Evolutionary conservation across 2,797 vertebrate species (phyloP).

Genomic region (Tenualosa thibaudeaui): DNA sequence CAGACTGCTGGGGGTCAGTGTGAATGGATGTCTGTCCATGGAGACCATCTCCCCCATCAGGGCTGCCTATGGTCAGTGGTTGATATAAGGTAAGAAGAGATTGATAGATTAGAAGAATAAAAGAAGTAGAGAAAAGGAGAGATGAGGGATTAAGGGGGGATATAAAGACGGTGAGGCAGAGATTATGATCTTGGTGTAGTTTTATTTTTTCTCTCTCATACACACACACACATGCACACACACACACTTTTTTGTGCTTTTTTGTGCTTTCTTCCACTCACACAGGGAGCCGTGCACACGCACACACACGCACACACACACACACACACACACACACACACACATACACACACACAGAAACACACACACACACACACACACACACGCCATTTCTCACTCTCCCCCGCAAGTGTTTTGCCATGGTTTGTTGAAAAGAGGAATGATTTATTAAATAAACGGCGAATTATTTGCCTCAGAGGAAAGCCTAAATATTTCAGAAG

Average conservation of each 20-base stretch:
- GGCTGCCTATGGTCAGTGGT: not conserved
- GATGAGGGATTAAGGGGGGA: constrained; percentile 51
- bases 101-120: constrained; percentile 37
- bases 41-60: not conserved
- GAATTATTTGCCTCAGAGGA: constrained; percentile 57
- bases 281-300: constrained; percentile 15
- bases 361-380: not conserved
- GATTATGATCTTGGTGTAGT: not conserved
- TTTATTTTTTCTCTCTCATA: not conserved
- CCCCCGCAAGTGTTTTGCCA: constrained; percentile 40
- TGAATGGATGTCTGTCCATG: not conserved
- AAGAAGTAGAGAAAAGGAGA: constrained; percentile 44
- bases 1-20: constrained; percentile 13
- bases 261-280: constrained; percentile 3
- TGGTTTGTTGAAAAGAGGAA: constrained; percentile 42
- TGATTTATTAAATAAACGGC: constrained; percentile 66
- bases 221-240: constrained; percentile 10
- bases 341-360: constrained; percentile 21
- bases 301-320: constrained; percentile 22
- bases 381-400: constrained; percentile 39
- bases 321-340: not conserved
- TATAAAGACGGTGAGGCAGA: constrained; percentile 31
- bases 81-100: constrained; percentile 18
- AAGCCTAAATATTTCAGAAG: constrained; percentile 65
- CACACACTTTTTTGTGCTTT: not conserved